Conservation (phyloP, 2,888 invertebrate species). For the Hypercompe scribonia region DNA sequence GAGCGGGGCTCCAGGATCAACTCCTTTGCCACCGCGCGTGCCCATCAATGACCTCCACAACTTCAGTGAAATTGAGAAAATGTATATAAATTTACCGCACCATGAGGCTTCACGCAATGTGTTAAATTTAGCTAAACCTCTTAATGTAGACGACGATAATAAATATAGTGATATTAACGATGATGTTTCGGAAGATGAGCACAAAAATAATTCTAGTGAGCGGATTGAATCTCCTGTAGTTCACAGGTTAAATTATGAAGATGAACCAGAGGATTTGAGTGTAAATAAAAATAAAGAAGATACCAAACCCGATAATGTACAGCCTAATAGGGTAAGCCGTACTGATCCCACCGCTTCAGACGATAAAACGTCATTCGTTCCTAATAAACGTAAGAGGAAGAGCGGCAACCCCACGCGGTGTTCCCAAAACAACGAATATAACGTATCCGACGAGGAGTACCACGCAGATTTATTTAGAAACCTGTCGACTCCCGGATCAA, state of each 20-base stretch:
- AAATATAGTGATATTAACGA: conserved; percentile 78
- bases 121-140: conserved; percentile 73
- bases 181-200: conserved; percentile 73
- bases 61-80: conserved; percentile 85
- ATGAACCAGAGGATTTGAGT: conserved; percentile 90
- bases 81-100: conserved; percentile 81
- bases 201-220: conserved; percentile 64
- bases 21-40: conserved; percentile 85
- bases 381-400: conserved; percentile 92
- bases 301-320: conserved; percentile 77
- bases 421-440: conserved; percentile 85
- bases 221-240: conserved; percentile 63
- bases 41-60: conserved; percentile 82
- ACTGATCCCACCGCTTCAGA: conserved; percentile 76
- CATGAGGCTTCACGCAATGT: conserved; percentile 71
- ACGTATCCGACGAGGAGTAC: conserved; percentile 81
- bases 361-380: conserved; percentile 82
- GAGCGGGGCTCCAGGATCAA: conserved; percentile 65
- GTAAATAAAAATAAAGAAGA: conserved; percentile 89
- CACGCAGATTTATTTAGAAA: conserved; percentile 80
- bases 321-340: conserved; percentile 65
- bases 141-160: conserved; percentile 67
- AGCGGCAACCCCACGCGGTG: conserved; percentile 93
- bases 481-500: conserved; percentile 75
- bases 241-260: conserved; percentile 77